phyloP scores from a whole-genome alignment of 2,113 vertebrate species.

The Zosterops pallidus region DNA sequence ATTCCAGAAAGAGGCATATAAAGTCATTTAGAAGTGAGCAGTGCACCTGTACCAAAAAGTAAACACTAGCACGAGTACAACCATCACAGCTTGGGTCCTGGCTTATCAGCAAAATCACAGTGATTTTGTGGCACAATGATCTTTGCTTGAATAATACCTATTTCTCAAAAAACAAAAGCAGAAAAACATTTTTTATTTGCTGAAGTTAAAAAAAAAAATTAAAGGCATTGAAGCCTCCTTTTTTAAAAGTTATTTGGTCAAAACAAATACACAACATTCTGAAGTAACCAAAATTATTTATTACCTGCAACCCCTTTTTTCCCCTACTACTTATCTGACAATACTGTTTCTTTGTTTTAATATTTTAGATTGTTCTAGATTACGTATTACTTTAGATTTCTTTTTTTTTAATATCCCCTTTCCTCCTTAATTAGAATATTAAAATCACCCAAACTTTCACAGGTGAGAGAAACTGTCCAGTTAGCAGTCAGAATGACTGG shows the following conservation, averaged over 20 bases:
- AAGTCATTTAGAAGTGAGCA: background rate
- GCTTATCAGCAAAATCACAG: background rate
- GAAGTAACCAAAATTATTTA: background rate
- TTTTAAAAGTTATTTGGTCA: background rate
- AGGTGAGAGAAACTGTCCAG: background rate
- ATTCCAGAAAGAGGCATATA: background rate
- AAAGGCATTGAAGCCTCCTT: background rate
- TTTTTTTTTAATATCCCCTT: background rate
- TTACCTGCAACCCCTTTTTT: background rate
- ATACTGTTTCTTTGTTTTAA: background rate
- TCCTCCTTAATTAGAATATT: background rate
- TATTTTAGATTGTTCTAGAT: background rate
- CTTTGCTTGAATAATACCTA: background rate
- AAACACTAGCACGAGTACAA: background rate
- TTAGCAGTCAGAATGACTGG: background rate
- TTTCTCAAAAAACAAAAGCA: background rate
- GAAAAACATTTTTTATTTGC: background rate
- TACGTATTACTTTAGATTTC: background rate
- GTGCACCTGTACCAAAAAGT: background rate
- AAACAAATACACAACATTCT: background rate
- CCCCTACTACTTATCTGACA: background rate
- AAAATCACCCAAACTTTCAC: background rate
- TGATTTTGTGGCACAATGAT: background rate
- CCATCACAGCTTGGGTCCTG: background rate
- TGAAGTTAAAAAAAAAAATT: too few relatives aligned